Evolutionary conservation across 92 coral and sea anemone species (phyloP), one percentile per base, ranked within the genome.

Genomic region (Parazoanthus atlanticus): DNA sequence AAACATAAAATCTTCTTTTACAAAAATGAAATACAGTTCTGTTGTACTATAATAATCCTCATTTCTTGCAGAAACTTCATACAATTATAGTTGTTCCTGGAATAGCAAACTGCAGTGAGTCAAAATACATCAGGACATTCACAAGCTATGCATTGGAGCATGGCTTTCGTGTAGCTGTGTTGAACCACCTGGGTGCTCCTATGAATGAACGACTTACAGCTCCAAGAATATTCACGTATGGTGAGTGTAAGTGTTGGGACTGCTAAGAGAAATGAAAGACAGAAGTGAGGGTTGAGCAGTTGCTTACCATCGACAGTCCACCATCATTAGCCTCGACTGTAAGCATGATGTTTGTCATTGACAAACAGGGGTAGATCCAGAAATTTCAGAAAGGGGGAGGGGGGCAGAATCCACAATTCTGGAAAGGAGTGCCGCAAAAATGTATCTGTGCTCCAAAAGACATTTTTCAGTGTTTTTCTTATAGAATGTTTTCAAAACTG

Each of bases 161-260:
- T 16, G 96, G 94, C 25, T 97, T 91, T 49, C 91, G 94, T 29
- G 98, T 97, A 52, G 97, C 98, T 46, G 97, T 97, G 8, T 86
- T 97, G 40, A 94, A 97, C 85, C 99, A 97, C 78, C 95, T 97
- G 79, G 99, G 99, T 16, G 99, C 95, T 2, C 92, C 93, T 85
- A 86, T 85, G 40, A 88, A 95, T 38, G 90, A 89, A 10, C 86
- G 91, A 23, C 90, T 97, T 74, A 95, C 99, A 16, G 92, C 99
- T 26, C 98, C 95, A 41, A 90, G 99, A 91, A 94, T 97, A 71
- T 97, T 97, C 58, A 97, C 99, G 0, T 97, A 97, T 91, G 99
- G 99, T 97, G 65, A 66, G 80, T 76, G 64, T 31, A 12, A 54
- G 16, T 56, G 25, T 21, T 56, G 66, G 8, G 15, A 11, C 12